Conservation (phyloP, 2,113 vertebrate genomes). For the Corydoras sp. region DNA sequence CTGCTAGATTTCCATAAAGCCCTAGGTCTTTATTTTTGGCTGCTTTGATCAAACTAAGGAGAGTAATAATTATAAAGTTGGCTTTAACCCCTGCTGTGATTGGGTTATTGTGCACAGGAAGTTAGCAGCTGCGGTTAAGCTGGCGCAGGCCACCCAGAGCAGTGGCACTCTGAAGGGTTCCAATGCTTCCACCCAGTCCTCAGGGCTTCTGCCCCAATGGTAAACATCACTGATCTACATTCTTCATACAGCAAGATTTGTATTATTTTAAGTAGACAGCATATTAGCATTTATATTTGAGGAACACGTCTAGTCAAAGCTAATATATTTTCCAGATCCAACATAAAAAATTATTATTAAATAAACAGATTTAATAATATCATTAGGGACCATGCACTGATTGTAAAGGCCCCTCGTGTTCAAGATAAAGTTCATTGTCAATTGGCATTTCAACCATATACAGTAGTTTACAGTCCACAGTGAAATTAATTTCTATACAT, state of each 20-base stretch:
- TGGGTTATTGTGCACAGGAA: slow-evolving; percentile 80
- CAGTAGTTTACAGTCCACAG: no score
- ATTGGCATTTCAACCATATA: no score
- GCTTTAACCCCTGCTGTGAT: slow-evolving; percentile 63
- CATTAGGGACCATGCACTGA: no score
- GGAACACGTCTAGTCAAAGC: no score
- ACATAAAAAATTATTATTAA: no score
- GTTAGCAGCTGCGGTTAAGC: slow-evolving; percentile 92
- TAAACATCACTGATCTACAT: slow-evolving; percentile 63
- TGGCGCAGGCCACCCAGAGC: slow-evolving; percentile 89
- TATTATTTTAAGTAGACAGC: not conserved
- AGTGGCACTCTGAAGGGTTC: slow-evolving; percentile 93
- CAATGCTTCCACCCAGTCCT: slow-evolving; percentile 79
- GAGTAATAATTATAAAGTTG: slow-evolving; percentile 22
- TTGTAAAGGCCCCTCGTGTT: no score
- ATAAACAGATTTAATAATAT: no score
- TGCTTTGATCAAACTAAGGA: slow-evolving; percentile 34
- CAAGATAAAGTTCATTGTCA: no score
- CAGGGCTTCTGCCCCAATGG: slow-evolving; percentile 89
- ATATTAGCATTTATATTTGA: no score
- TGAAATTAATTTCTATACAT: no score
- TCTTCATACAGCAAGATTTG: not conserved
- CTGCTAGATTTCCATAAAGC: not conserved
- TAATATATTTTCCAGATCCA: no score
- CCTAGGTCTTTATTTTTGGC: not conserved